A percentile compares a stretch with the other conserved stretches of the same genome.
Evolutionary conservation across 2,797 vertebrate species (phyloP).

Genomic region (Halcyon smyrnensis): DNA sequence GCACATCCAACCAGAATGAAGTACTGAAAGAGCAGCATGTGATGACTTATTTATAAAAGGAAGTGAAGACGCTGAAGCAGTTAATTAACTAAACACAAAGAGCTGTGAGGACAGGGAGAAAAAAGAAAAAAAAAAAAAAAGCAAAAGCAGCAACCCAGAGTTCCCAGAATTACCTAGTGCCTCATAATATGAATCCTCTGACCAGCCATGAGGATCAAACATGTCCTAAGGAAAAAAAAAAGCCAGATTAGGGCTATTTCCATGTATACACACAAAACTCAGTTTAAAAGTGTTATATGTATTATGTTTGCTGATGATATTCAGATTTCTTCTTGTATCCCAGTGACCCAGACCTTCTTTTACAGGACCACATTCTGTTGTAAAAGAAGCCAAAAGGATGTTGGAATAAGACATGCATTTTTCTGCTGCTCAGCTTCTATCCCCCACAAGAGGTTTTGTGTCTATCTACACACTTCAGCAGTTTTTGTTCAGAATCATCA

Average conservation of each 20-base stretch:
- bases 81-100: slow-evolving; percentile 55
- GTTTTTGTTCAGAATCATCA: background rate
- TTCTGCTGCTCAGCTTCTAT: background rate
- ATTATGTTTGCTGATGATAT: background rate
- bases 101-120: background rate
- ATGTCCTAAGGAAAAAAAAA: slow-evolving; percentile 84
- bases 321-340: background rate
- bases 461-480: background rate
- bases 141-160: background rate
- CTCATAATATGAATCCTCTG: slow-evolving; percentile 97
- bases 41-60: slow-evolving; percentile 39
- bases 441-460: background rate
- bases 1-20: slow-evolving; percentile 32
- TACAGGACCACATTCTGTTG: background rate
- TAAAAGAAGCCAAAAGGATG: background rate
- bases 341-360: background rate
- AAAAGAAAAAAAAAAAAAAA: background rate
- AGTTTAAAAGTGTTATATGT: background rate
- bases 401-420: background rate
- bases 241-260: background rate
- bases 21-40: slow-evolving; percentile 6
- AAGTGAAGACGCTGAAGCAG: background rate
- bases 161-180: slow-evolving; percentile 82
- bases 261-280: background rate
- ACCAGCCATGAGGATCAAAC: slow-evolving; percentile 98